phyloP scores from a whole-genome alignment of 1,140 invertebrate genomes.

The Ptiloglossa arizonensis region DNA sequence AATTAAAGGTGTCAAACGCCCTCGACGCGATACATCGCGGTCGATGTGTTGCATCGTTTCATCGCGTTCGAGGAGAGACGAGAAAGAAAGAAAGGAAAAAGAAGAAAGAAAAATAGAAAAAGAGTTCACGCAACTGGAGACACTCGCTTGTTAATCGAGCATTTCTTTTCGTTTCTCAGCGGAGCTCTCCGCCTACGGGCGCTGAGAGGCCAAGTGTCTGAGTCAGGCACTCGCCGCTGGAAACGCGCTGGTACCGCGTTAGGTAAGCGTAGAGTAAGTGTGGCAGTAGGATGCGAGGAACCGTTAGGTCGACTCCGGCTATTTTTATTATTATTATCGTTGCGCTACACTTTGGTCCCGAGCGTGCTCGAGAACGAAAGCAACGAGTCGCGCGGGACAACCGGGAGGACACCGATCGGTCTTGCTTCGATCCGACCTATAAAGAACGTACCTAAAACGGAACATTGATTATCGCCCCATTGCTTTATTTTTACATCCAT shows the following conservation, averaged over 20 bases:
- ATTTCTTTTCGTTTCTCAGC: too few species aligned
- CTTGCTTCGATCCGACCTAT: conserved; percentile 33
- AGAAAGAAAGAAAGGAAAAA: too few species aligned
- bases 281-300: conserved; percentile 79
- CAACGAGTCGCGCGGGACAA: conserved; percentile 1
- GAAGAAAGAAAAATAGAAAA: too few species aligned
- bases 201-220: neutral
- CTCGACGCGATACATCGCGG: too few species aligned
- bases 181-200: too few species aligned
- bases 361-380: conserved; percentile 49
- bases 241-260: conserved; percentile 50
- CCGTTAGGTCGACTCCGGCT: conserved; percentile 73
- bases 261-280: conserved; percentile 68
- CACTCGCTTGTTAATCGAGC: conserved; percentile 19
- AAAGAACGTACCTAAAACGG: too few species aligned
- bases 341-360: conserved; percentile 59
- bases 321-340: conserved; percentile 74
- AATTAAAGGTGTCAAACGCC: too few species aligned
- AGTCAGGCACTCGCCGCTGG: conserved; percentile 2
- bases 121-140: too few species aligned
- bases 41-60: too few species aligned
- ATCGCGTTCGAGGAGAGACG: too few species aligned
- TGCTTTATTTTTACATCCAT: too few species aligned
- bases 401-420: neutral
- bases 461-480: too few species aligned